Evolutionary conservation across 2,888 invertebrate genomes (phyloP).

Genomic region (Terebella lapidaria): DNA sequence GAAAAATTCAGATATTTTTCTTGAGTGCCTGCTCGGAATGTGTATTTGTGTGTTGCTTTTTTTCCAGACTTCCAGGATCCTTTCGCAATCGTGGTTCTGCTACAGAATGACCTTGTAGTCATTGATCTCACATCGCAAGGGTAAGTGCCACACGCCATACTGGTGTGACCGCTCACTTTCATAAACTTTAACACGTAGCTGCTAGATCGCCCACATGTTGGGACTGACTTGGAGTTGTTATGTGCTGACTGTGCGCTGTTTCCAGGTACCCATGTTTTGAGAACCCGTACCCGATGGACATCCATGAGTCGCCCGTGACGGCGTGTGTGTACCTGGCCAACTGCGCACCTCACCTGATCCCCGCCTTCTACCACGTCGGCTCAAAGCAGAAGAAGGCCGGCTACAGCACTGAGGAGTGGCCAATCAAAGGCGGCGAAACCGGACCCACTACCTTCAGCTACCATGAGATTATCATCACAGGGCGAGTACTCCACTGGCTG

Average conservation of each 20-base stretch:
- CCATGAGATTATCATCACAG: conserved; percentile 97
- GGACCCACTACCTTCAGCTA: conserved; percentile 92
- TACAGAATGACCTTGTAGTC: conserved; percentile 96
- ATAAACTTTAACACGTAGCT: neutral
- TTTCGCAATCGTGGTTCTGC: conserved; percentile 92
- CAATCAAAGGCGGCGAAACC: conserved; percentile 93
- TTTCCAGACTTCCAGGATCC: conserved; percentile 91
- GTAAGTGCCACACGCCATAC: conserved; percentile 36
- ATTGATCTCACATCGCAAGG: conserved; percentile 92
- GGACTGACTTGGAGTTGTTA: neutral
- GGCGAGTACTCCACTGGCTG: conserved; percentile 62
- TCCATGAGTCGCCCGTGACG: conserved; percentile 97
- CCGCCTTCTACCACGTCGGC: conserved; percentile 93
- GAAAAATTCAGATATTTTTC: too few relatives aligned
- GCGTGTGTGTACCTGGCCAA: conserved; percentile 95
- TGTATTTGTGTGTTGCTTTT: neutral
- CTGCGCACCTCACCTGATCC: conserved; percentile 95
- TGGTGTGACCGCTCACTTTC: neutral
- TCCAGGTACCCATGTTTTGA: conserved; percentile 91
- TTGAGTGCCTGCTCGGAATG: too few relatives aligned
- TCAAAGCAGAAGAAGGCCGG: conserved; percentile 53
- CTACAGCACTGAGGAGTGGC: conserved; percentile 71
- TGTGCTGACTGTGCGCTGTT: too few relatives aligned
- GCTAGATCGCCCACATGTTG: neutral
- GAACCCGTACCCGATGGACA: conserved; percentile 99